Base-by-base conservation (phyloP, 2,797 vertebrate genomes). In the Semotilus atromaculatus region DNA sequence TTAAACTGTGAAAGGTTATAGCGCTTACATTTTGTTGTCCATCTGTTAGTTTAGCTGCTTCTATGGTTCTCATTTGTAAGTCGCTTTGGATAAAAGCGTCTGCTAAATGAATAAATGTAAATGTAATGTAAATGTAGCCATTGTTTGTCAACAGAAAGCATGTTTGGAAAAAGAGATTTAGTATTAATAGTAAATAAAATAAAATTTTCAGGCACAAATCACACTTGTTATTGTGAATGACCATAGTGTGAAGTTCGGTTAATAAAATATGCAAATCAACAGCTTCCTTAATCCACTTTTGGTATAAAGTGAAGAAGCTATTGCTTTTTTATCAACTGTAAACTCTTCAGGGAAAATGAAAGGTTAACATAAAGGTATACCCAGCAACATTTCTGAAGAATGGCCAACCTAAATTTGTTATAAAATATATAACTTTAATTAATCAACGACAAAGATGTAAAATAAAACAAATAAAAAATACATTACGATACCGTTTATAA, bases 361-460 rank as follows among this genome's bases (percentile, higher is more conserved):
- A n/a, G 4, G 6, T 62, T 29, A 13, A 34, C 1, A 29, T 26
- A 31, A 18, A 71, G 5, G 7, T 29, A 71, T 23, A 31, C 67
- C 34, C 34, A 16, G n/a, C 10, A 45, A 48, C 9, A 31, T 60
- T 66, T 68, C 7, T 62, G 19, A 53, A 84, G 40, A 84, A 76
- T 38, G 6, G 36, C 29, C 62, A 77, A 43, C 45, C 48, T 68
- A 26, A 60, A 62, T 84, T 85, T 95, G 94, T 95, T 95, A 96
- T 96, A 96, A 96, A 96, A 96, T 96, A 96, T 96, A 96, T 93
- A 96, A 93, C 94, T 96, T 90, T 90, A 90, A 96, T 96, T 95
- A 96, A 94, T 95, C 92, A 92, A 94, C 94, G 94, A 96, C 95
- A 95, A 94, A 91, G 90, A 95, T 90, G 91, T 92, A 92, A 92